Evolutionary conservation across 2,888 invertebrate species (phyloP).

Genomic region (Notodonta dromedarius): DNA sequence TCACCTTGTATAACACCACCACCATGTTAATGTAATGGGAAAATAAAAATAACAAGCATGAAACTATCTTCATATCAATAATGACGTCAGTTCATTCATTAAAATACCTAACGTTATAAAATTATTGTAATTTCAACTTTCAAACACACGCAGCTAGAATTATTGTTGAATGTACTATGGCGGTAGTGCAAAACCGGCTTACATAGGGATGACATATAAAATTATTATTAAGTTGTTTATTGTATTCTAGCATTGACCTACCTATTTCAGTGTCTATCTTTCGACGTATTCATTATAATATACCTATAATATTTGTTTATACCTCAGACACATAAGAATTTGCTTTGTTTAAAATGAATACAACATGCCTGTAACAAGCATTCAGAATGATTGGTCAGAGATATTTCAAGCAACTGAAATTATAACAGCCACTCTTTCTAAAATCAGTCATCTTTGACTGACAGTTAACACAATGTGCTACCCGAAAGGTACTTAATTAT

Average conservation of each 20-base stretch:
- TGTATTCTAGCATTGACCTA: neutral
- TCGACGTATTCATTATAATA: too few species aligned
- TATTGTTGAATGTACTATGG: neutral
- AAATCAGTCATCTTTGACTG: too few species aligned
- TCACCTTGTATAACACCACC: too few species aligned
- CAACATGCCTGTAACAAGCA: too few species aligned
- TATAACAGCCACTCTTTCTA: too few species aligned
- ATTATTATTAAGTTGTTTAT: neutral
- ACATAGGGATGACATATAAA: neutral
- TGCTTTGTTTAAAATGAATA: too few species aligned
- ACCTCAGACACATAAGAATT: too few species aligned
- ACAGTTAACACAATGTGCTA: too few species aligned
- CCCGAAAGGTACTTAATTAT: too few species aligned
- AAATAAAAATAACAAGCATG: neutral
- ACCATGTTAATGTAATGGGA: neutral
- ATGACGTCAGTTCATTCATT: neutral
- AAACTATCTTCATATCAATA: neutral
- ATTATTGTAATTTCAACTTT: neutral
- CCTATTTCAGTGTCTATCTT: neutral
- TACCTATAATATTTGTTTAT: too few species aligned
- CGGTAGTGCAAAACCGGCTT: neutral
- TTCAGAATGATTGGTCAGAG: too few species aligned
- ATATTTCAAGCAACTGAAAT: too few species aligned
- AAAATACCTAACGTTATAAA: neutral
- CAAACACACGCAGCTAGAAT: neutral